Conservation (phyloP, 2,888 invertebrate genomes). For the Tillus elongatus region DNA sequence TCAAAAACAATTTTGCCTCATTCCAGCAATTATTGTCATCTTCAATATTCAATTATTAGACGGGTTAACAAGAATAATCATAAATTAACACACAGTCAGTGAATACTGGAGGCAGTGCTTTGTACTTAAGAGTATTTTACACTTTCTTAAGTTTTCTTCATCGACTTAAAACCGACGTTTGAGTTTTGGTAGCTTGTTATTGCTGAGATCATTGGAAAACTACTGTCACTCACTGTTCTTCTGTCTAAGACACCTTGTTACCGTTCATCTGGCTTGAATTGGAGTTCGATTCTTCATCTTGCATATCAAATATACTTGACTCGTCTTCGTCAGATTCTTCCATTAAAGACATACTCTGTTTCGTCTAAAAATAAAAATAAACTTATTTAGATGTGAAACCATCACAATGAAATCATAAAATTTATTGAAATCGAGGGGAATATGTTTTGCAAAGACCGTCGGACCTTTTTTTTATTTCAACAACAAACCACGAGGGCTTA, state of each 20-base stretch:
- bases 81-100: constrained; percentile 26
- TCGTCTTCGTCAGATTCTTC: constrained; percentile 30
- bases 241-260: too few species aligned
- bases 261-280: too few species aligned
- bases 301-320: constrained; percentile 9
- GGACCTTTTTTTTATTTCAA: too few species aligned
- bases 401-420: too few species aligned
- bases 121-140: too few species aligned
- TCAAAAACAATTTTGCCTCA: constrained; percentile 34
- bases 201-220: constrained; percentile 32
- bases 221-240: too few species aligned
- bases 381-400: too few species aligned
- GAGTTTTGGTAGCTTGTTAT: constrained; percentile 21
- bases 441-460: too few species aligned
- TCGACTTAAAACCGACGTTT: not conserved
- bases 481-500: too few species aligned
- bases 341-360: constrained; percentile 36
- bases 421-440: too few species aligned
- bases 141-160: too few species aligned
- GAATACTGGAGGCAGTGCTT: constrained; percentile 30
- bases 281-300: constrained; percentile 5
- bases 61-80: too few species aligned
- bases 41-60: constrained; percentile 31
- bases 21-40: constrained; percentile 38
- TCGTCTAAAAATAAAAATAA: constrained; percentile 31